Evolutionary conservation across 2,113 vertebrate genomes (phyloP).

Genomic region (Vimba vimba): DNA sequence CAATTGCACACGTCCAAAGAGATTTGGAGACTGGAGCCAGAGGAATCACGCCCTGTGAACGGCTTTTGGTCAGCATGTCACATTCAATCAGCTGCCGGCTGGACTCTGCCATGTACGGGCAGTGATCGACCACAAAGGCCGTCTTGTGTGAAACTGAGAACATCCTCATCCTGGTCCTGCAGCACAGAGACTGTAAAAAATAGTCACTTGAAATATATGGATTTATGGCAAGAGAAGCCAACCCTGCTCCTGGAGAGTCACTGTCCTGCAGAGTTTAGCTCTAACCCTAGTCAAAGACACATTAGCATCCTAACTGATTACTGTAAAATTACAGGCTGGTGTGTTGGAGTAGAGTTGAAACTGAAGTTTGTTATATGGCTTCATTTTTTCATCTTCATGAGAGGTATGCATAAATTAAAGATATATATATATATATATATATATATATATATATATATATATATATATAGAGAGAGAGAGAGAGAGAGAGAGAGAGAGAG

Average conservation of each 20-base stretch:
- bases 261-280: too few relatives aligned
- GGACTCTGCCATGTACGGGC: constrained; percentile 97
- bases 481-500: too few relatives aligned
- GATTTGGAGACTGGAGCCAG: constrained; percentile 96
- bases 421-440: too few relatives aligned
- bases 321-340: too few relatives aligned
- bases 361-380: too few relatives aligned
- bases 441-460: too few relatives aligned
- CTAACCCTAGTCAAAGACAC: too few relatives aligned
- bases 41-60: constrained; percentile 93
- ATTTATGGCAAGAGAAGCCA: background rate
- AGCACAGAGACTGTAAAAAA: background rate
- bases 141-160: constrained; percentile 98
- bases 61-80: constrained; percentile 96
- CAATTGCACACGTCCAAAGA: constrained; percentile 96
- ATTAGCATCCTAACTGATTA: too few relatives aligned
- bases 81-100: constrained; percentile 96
- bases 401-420: too few relatives aligned
- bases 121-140: constrained; percentile 97
- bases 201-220: background rate
- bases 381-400: too few relatives aligned
- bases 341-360: too few relatives aligned
- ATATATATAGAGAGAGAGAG: too few relatives aligned
- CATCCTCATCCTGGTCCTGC: constrained; percentile 84
- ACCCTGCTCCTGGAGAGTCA: background rate